These are phyloP conservation scores for Hippopotamyrus pictus DNA, from an alignment of 2,797 vertebrate species.

Conservation along the genomic window DNA sequence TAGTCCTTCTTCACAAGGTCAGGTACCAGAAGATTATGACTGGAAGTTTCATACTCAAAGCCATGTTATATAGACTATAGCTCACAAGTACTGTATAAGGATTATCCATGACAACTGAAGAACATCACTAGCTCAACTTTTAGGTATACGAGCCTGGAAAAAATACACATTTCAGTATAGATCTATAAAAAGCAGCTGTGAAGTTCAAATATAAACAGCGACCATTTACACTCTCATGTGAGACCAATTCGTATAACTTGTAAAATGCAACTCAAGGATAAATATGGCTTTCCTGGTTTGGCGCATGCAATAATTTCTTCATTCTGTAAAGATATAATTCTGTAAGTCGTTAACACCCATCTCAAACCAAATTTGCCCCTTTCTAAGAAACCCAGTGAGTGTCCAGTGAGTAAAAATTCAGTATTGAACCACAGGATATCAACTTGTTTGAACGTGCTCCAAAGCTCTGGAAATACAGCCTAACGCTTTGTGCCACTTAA, in stretches of 20 bases:
- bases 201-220: background rate
- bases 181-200: background rate
- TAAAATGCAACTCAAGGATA: background rate
- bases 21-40: background rate
- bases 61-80: background rate
- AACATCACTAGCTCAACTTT: background rate
- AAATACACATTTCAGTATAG: background rate
- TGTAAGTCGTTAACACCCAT: slow-evolving; percentile 33
- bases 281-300: background rate
- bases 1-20: slow-evolving; percentile 9
- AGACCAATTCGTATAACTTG: background rate
- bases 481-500: slow-evolving; percentile 59
- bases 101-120: background rate
- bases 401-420: slow-evolving; percentile 56
- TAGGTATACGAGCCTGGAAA: background rate
- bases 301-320: slow-evolving; percentile 23
- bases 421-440: slow-evolving; percentile 70
- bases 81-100: background rate
- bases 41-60: background rate
- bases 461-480: slow-evolving; percentile 54
- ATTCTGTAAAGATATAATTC: slow-evolving; percentile 30
- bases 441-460: slow-evolving; percentile 64
- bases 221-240: background rate
- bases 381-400: slow-evolving; percentile 59
- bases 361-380: slow-evolving; percentile 54